These are phyloP conservation scores for Corythucha ciliata DNA, from an alignment of 2,888 invertebrate genomes.

Conservation along the genomic window DNA sequence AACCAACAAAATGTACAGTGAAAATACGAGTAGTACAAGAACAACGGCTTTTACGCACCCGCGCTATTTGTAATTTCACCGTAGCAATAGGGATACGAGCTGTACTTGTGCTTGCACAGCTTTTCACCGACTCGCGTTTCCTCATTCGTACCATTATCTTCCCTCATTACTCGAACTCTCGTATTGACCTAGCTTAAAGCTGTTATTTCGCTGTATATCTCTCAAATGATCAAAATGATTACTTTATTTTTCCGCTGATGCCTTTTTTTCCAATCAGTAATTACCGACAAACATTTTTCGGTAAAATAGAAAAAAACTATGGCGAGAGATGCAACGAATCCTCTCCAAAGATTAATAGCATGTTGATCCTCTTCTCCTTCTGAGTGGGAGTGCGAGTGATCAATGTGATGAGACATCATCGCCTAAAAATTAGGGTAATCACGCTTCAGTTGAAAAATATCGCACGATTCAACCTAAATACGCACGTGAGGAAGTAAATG, in stretches of 20 bases:
- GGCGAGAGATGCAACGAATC: slow-evolving; percentile 70
- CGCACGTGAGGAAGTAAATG: slow-evolving; percentile 84
- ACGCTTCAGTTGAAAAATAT: not conserved
- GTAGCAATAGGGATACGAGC: slow-evolving; percentile 80
- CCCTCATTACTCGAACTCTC: slow-evolving; percentile 63
- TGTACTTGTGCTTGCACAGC: slow-evolving; percentile 78
- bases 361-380: slow-evolving; percentile 44
- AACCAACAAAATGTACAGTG: not conserved
- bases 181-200: slow-evolving; percentile 47
- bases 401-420: slow-evolving; percentile 43
- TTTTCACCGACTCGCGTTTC: slow-evolving; percentile 48
- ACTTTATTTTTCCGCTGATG: slow-evolving; percentile 60
- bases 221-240: not conserved
- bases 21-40: not conserved
- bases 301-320: slow-evolving; percentile 83
- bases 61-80: slow-evolving; percentile 64
- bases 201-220: not conserved
- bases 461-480: slow-evolving; percentile 7
- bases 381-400: slow-evolving; percentile 37
- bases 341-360: slow-evolving; percentile 71
- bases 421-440: slow-evolving; percentile 39
- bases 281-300: slow-evolving; percentile 69
- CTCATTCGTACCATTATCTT: slow-evolving; percentile 48
- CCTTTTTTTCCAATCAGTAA: slow-evolving; percentile 70
- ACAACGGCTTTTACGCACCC: slow-evolving; percentile 20